Percentiles rank a stretch among this genome's conserved stretches.
phyloP scores from a whole-genome alignment of 2,888 invertebrate species.

The Drosophila atripex region DNA sequence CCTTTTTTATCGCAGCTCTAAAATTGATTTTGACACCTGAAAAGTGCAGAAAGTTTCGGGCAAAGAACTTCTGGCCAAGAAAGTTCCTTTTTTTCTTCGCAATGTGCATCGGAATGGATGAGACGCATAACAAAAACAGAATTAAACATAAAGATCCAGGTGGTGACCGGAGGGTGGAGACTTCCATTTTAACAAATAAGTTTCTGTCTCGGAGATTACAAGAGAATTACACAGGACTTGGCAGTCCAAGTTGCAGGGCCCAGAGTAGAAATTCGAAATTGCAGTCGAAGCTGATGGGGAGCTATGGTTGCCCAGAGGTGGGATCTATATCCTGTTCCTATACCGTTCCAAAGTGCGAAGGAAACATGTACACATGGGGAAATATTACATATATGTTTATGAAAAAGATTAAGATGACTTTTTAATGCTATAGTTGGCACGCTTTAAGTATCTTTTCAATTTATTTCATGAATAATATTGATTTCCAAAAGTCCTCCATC shows the following conservation, averaged over 20 bases:
- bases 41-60: slow-evolving; percentile 46
- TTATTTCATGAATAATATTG: not conserved
- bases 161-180: slow-evolving; percentile 35
- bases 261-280: slow-evolving; percentile 51
- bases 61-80: slow-evolving; percentile 45
- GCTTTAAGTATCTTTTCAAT: too few relatives aligned
- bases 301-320: slow-evolving; percentile 47
- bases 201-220: slow-evolving; percentile 69
- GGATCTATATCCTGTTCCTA: slow-evolving; percentile 3
- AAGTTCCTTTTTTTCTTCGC: slow-evolving; percentile 11
- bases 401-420: too few relatives aligned
- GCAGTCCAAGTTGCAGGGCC: slow-evolving; percentile 14
- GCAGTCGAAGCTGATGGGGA: slow-evolving; percentile 52
- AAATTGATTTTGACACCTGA: slow-evolving; percentile 76
- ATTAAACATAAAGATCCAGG: slow-evolving; percentile 61
- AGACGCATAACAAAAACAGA: slow-evolving; percentile 46
- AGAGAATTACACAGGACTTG: slow-evolving; percentile 55
- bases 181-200: slow-evolving; percentile 33
- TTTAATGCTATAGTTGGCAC: too few relatives aligned
- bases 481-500: not conserved
- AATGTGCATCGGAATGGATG: slow-evolving; percentile 40
- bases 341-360: not conserved
- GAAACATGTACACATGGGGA: not conserved
- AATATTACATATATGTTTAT: not conserved
- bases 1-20: slow-evolving; percentile 41